Evolutionary conservation across 2,113 vertebrate species (phyloP).

Genomic region (Ceyx melanurus): DNA sequence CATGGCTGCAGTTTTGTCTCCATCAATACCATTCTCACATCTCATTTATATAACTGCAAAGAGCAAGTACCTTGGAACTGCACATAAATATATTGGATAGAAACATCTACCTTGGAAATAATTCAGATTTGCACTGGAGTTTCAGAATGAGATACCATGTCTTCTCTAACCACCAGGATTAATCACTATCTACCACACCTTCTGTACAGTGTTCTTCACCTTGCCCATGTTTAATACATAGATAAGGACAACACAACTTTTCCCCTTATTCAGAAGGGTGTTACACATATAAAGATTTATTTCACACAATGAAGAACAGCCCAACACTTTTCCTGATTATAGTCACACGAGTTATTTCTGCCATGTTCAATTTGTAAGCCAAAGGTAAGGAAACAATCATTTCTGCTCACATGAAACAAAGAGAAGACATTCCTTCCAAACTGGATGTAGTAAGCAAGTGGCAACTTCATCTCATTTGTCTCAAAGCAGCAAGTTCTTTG

Average conservation of each 20-base stretch:
- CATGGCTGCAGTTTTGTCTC: not conserved
- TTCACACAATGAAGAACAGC: not conserved
- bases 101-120: not conserved
- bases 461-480: not conserved
- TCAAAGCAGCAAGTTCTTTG: not conserved
- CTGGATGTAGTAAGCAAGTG: not conserved
- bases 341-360: not conserved
- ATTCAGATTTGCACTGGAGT: not conserved
- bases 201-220: not conserved
- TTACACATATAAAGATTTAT: not conserved
- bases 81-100: not conserved
- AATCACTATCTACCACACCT: not conserved
- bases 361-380: not conserved
- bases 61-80: not conserved
- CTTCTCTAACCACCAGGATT: not conserved
- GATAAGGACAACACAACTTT: not conserved
- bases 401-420: conserved; percentile 17
- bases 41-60: not conserved
- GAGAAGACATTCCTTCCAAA: not conserved
- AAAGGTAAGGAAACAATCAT: not conserved
- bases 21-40: not conserved
- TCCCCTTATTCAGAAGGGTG: not conserved
- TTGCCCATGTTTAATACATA: not conserved
- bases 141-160: not conserved
- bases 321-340: not conserved